Conservation (phyloP, 2,797 vertebrate species). For the Dermochelys coriacea region DNA sequence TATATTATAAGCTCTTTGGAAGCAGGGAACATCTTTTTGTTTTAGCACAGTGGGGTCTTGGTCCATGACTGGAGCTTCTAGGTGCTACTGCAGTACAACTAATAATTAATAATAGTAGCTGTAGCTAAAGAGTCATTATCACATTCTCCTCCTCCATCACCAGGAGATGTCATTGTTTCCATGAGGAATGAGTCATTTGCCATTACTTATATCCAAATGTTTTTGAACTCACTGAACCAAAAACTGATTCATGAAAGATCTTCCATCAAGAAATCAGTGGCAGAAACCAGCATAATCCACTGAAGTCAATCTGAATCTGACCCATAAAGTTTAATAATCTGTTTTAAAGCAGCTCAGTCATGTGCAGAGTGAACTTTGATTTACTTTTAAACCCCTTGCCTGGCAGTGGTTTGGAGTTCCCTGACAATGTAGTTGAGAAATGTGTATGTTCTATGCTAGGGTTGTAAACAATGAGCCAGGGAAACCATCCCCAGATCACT, state of each 20-base stretch:
- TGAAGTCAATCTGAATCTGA: background rate
- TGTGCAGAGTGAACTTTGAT: rapidly evolving
- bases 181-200: background rate
- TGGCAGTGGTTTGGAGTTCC: rapidly evolving
- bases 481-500: background rate
- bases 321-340: background rate
- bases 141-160: background rate
- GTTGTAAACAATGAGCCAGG: background rate
- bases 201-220: background rate
- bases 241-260: background rate
- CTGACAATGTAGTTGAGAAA: background rate
- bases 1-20: rapidly evolving
- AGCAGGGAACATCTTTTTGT: rapidly evolving
- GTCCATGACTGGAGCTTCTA: rapidly evolving
- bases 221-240: background rate
- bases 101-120: background rate
- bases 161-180: rapidly evolving
- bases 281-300: background rate
- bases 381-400: background rate
- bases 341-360: background rate
- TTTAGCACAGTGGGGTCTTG: background rate
- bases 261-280: background rate
- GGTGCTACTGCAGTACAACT: background rate
- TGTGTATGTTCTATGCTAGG: rapidly evolving
- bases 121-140: background rate